phyloP scores from a whole-genome alignment of 2,888 invertebrate species.

The Leuctra nigra region DNA sequence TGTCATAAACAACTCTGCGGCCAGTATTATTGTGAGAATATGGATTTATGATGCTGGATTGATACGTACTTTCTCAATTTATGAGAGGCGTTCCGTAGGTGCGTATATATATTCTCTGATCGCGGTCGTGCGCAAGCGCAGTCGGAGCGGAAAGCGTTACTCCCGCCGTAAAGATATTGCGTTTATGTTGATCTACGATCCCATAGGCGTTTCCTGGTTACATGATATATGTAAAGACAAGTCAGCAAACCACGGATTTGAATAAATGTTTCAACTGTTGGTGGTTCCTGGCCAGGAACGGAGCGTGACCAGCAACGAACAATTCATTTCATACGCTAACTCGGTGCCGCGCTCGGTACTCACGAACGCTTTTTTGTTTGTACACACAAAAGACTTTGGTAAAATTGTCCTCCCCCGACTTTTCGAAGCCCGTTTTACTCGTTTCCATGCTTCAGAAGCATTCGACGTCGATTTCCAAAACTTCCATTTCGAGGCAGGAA shows the following conservation, averaged over 20 bases:
- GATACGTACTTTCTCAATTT: too few species aligned
- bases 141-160: too few species aligned
- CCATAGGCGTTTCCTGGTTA: conserved; percentile 9
- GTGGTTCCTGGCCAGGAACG: not conserved
- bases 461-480: conserved; percentile 4
- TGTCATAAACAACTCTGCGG: too few species aligned
- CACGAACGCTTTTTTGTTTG: too few species aligned
- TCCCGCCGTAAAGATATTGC: conserved; percentile 5
- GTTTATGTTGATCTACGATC: not conserved
- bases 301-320: not conserved
- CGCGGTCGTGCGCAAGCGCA: too few species aligned
- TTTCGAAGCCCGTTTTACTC: not conserved
- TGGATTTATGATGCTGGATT: too few species aligned
- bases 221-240: conserved; percentile 10
- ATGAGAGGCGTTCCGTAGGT: not conserved
- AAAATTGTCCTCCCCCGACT: not conserved
- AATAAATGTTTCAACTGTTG: conserved; percentile 6
- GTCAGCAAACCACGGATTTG: conserved; percentile 3
- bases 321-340: too few species aligned
- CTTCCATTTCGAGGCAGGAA: conserved; percentile 6
- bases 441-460: not conserved
- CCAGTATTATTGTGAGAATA: too few species aligned
- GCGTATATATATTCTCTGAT: too few species aligned
- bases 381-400: too few species aligned
- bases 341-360: too few species aligned